Conservation (phyloP, 2,797 vertebrate genomes). For the Florisuga fusca region DNA sequence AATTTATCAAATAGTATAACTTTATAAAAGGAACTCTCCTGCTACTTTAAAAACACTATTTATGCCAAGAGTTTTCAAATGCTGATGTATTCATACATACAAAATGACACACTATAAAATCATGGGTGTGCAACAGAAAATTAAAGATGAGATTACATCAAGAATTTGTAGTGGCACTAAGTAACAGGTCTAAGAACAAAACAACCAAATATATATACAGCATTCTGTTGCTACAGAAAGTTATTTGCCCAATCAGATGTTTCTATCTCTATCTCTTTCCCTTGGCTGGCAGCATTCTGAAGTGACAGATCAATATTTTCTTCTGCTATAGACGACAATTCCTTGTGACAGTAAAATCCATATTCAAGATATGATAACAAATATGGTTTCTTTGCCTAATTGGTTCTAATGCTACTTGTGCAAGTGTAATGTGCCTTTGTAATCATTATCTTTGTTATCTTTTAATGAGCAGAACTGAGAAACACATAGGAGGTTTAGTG, state of each 20-base stretch:
- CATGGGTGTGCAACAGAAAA: neutral
- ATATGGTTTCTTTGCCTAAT: neutral
- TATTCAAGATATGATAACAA: neutral
- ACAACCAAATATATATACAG: neutral
- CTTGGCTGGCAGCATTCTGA: neutral
- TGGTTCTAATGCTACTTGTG: neutral
- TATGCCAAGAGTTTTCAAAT: neutral
- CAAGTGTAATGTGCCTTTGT: neutral
- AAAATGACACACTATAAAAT: neutral
- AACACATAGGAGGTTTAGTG: neutral
- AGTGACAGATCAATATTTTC: neutral
- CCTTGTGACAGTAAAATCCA: neutral
- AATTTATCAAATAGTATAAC: neutral
- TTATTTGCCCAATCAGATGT: neutral
- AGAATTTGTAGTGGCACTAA: neutral
- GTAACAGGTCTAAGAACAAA: neutral
- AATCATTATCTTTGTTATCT: neutral
- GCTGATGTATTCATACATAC: neutral
- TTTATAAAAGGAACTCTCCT: neutral
- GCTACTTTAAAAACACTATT: neutral
- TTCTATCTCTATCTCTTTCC: neutral
- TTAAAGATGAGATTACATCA: neutral
- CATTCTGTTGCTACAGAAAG: neutral
- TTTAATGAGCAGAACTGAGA: neutral
- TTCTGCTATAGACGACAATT: neutral